Percentiles rank a stretch among this genome's conserved stretches.
These are phyloP conservation scores for Coryphaenoides rupestris DNA, from an alignment of 2,113 vertebrate species.

Conservation along the genomic window DNA sequence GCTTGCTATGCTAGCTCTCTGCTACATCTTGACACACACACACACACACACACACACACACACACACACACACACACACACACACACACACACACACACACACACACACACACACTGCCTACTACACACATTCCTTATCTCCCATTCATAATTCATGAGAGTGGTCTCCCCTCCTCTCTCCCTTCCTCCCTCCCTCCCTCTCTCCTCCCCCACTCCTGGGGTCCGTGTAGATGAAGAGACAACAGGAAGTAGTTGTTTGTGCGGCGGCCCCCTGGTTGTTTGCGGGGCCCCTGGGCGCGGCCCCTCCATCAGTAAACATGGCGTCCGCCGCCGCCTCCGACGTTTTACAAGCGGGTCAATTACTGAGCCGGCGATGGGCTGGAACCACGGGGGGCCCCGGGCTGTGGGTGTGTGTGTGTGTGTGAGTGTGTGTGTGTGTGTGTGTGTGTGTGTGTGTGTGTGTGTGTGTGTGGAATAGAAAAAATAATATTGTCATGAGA, in stretches of 20 bases:
- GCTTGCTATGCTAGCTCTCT: too few relatives aligned
- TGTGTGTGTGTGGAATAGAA: not conserved
- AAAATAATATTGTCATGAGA: too few relatives aligned
- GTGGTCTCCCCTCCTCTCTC: not conserved
- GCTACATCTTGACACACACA: too few relatives aligned
- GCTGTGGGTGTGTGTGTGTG: not conserved
- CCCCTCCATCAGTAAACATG: slow-evolving; percentile 43
- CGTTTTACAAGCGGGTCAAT: slow-evolving; percentile 56
- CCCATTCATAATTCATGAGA: too few relatives aligned
- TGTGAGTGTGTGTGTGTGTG: not conserved
- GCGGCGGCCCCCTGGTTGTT: slow-evolving; percentile 46
- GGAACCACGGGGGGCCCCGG: not conserved
- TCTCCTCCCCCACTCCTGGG: slow-evolving; percentile 2
- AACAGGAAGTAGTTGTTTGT: slow-evolving; percentile 39
- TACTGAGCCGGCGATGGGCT: slow-evolving; percentile 35
- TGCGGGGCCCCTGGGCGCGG: slow-evolving; percentile 39
- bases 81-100: too few relatives aligned
- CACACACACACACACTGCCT: too few relatives aligned
- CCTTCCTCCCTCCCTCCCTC: not conserved
- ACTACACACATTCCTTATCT: too few relatives aligned
- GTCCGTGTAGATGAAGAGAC: slow-evolving; percentile 21
- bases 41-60: too few relatives aligned
- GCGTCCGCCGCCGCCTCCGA: slow-evolving; percentile 10
- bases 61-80: too few relatives aligned
- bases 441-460: slow-evolving; percentile 11